Evolutionary conservation across 2,797 vertebrate species (phyloP), one percentile per base, ranked within the genome.

Genomic region (Acanthis flammea): DNA sequence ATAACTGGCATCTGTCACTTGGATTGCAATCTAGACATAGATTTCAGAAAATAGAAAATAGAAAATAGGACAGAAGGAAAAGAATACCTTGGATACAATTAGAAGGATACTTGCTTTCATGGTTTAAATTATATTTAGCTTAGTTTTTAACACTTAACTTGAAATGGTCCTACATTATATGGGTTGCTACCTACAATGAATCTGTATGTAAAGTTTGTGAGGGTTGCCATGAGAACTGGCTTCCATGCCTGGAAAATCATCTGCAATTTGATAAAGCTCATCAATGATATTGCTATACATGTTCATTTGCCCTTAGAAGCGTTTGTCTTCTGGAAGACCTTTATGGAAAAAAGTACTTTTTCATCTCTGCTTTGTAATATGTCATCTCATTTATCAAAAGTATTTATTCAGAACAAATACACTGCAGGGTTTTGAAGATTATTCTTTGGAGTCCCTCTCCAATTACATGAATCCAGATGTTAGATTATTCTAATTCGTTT

Each of bases 181-280:
- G 31, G 81, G 62, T 92, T 85, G 57, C 72, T 94, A 85, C 61
- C 57, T 57, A 65, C 41, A 76, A 9, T 1, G 3, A 77, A 50
- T 44, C 30, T 80, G 58, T 62, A 51, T 37, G 2, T 61, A 54
- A 82, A 41, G 27, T 51, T 33, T 72, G 30, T 58, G 55, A 57
- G 8, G 60, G 72, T 78, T 96, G 80, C 72, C 67, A 50, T 86
- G 87, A 74, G 87, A 91, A 95, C 50, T 84, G 75, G 58, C 65
- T 80, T 77, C 17, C 7, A 50, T 73, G 37, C 68, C 86, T 75
- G 48, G 35, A 88, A 86, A 70, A 57, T 61, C 61, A 39, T 50
- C 90, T 76, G 42, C 47, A 58, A 51, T 18, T 66, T 85, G 47
- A 70, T 65, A 82, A 54, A 92, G 75, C 57, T 37, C 51, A 88